Base-by-base conservation (phyloP, 2,113 vertebrate species). In the Hydrolagus affinis region DNA sequence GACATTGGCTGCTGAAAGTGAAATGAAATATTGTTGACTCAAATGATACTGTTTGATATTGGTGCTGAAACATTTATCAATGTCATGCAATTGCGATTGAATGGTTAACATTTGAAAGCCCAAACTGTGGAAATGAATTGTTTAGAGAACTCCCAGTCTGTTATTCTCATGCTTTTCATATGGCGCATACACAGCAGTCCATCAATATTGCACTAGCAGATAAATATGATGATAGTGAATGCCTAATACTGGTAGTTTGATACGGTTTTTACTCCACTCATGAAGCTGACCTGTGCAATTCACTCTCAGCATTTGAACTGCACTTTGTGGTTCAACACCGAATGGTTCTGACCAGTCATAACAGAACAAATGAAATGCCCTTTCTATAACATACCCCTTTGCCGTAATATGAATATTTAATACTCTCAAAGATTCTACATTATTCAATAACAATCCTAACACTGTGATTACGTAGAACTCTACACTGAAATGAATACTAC, bases 361-460 rank as follows among this genome's bases (percentile, higher is more conserved):
- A 17, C 77, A 64, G 57, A 19, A 60, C 60, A 17, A 62, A 80
- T 64, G 44, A 80, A 64, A 80, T 80, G 30, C 14, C 14, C 23
- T 64, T 80, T 6, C 60, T 15, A 76, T n/a, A 76, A 10, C 10
- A 57, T 76, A 12, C 71, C 32, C 30, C 28, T 74, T 15, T 32
- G 30, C 72, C 32, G 19, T 28, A 74, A 32, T 74, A 74, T 74
- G 15, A 44, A 0, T 44, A 32, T 74, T 17, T 74, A 32, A 17
- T 15, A 74, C 70, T 73, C 14, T 30, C 30, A 32, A 74, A 74
- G 72, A 32, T 32, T 44, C 72, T 74, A 30, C 19, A 30, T 7
- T 44, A 74, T 74, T 74, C 72, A 74, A 44, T 44, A 74, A 74
- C 14, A 74, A 74, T 28, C 17, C 32, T 74, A 28, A 56, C 72